phyloP scores from a whole-genome alignment of 1,140 invertebrate species.

The Anoplophora glabripennis region DNA sequence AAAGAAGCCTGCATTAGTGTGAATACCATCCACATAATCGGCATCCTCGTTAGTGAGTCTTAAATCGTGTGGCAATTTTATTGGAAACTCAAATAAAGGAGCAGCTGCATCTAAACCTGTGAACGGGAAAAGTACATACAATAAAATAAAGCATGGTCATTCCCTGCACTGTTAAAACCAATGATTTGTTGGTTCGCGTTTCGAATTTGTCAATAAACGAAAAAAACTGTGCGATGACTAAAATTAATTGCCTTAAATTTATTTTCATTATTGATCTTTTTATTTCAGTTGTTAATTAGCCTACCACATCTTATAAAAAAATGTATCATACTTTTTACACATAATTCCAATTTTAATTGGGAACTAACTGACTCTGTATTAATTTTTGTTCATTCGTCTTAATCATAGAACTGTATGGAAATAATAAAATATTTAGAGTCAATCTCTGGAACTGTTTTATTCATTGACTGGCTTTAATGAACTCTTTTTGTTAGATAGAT shows the following conservation, averaged over 20 bases:
- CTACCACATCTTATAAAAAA: background rate
- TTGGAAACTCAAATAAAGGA: conserved; percentile 34
- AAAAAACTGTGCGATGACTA: too few relatives aligned
- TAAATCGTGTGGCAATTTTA: conserved; percentile 2
- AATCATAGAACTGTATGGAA: background rate
- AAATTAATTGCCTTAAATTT: background rate
- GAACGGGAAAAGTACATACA: background rate
- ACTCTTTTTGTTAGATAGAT: too few relatives aligned
- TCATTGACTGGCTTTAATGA: background rate
- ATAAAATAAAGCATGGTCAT: background rate
- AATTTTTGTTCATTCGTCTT: too few relatives aligned
- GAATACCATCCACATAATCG: conserved; percentile 84
- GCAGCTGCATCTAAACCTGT: conserved; percentile 66
- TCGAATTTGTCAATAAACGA: background rate
- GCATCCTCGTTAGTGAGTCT: conserved; percentile 62
- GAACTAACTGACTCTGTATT: too few relatives aligned
- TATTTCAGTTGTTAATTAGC: background rate
- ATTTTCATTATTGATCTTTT: background rate
- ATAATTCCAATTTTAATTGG: too few relatives aligned
- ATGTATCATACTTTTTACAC: background rate
- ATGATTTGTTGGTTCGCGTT: background rate
- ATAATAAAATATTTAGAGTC: background rate
- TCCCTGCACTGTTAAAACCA: background rate
- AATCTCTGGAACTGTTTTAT: background rate
- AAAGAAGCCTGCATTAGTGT: conserved; percentile 79